Percentiles rank a stretch among this genome's conserved stretches.
Conservation (phyloP, 2,113 vertebrate species). For the Deroptyus accipitrinus region DNA sequence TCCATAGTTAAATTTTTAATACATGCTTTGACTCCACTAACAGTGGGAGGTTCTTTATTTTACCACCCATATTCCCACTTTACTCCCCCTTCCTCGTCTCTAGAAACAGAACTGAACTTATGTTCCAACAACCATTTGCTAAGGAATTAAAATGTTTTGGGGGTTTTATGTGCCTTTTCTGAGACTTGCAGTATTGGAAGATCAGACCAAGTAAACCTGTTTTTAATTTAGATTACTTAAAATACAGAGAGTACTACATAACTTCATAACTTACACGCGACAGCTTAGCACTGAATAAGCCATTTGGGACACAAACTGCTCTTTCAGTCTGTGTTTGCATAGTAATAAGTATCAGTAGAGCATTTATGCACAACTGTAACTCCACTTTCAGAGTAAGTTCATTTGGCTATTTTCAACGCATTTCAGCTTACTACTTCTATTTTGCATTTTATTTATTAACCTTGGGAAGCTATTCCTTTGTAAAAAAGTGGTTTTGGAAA, state of each 20-base stretch:
- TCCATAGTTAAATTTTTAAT: not conserved
- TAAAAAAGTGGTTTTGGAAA: not conserved
- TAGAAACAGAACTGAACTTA: not conserved
- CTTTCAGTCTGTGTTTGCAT: not conserved
- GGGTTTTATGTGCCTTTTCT: not conserved
- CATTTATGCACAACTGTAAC: not conserved
- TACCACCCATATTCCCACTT: not conserved
- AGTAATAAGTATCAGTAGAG: not conserved
- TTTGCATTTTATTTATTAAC: not conserved
- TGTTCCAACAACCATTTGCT: not conserved
- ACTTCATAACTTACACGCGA: not conserved
- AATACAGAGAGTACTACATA: not conserved
- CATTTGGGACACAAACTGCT: not conserved
- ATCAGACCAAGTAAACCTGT: not conserved
- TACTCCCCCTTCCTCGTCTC: not conserved
- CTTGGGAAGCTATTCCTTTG: not conserved
- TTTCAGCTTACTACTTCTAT: not conserved
- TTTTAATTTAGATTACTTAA: not conserved
- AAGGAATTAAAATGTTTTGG: not conserved
- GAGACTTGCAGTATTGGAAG: not conserved
- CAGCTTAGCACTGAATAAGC: not conserved
- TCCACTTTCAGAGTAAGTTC: not conserved
- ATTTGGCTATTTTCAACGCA: not conserved
- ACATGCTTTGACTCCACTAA: not conserved
- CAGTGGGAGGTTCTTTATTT: not conserved